Base-by-base conservation (phyloP, 2,888 invertebrate genomes). In the Hypomecis atomaria region DNA sequence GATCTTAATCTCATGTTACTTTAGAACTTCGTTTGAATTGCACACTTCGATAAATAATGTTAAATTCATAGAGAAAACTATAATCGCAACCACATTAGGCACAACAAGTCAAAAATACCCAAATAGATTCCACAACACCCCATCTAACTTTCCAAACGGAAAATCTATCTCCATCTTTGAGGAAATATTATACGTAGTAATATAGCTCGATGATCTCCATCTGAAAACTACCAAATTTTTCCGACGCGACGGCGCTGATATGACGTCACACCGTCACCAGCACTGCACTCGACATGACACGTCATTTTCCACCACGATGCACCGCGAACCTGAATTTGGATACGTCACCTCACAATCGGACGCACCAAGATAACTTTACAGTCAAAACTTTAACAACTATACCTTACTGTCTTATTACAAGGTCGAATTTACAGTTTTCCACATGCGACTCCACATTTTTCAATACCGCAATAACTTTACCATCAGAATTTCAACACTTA, bases 281-380 rank as follows among this genome's bases (percentile, higher is more conserved):
- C 13, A 50, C 38, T 53, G 65, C 66, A 62, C 67, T 65, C 66
- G 55, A 56, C 63, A 61, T 90, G 91, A 91, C 90, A 90, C 71
- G 86, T 90, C 84, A 91, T 92, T 92, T 90, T 91, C 89, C 87
- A 83, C 87, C 59, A 82, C 82, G 77, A 73, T 81, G 88, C 85
- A 77, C 82, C 75, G 47, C 65, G 66, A 69, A 74, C 72, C 75
- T 69, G 71, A 77, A 86, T 87, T 85, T 85, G 86, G 81, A 79
- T 86, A 87, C 83, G 86, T 82, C 85, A 81, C 72, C 70, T 54
- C 49, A 62, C 42, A 59, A 54, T 50, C 43, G n/a, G 13, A 49
- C 56, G 62, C 40, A 56, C 67, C 60, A 62, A 59, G 42, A 45
- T 43, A 48, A 45, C 6, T 53, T 53, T 54, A 11, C 38, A 53